A percentile compares a stretch with the other conserved stretches of the same genome.
These are phyloP conservation scores for Thymallus thymallus DNA, from an alignment of 2,113 vertebrate genomes.

Conservation along the genomic window DNA sequence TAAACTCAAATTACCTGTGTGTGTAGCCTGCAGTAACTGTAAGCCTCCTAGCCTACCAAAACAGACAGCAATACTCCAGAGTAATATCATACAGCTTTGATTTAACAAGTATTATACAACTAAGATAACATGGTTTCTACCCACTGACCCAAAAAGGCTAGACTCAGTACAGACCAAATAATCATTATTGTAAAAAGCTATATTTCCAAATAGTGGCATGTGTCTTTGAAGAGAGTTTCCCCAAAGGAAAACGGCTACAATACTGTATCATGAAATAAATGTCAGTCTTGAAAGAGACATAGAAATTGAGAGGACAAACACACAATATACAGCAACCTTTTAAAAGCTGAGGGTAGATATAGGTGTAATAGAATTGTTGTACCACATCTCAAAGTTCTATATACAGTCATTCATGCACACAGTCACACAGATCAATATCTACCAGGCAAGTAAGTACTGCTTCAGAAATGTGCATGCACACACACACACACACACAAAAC, in stretches of 20 bases:
- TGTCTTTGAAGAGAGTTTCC: slow-evolving; percentile 27
- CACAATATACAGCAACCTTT: background rate
- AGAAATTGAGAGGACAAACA: background rate
- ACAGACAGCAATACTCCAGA: background rate
- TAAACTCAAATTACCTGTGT: no score
- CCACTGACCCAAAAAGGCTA: no score
- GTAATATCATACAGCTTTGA: background rate
- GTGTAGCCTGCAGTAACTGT: background rate
- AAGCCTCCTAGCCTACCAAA: background rate
- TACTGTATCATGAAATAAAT: slow-evolving; percentile 41
- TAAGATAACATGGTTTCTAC: no score
- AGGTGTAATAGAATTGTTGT: no score
- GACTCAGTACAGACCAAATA: slow-evolving; percentile 23
- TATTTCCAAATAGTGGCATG: slow-evolving; percentile 39
- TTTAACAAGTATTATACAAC: background rate
- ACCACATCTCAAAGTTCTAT: no score
- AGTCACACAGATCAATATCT: background rate
- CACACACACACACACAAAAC: slow-evolving; percentile 12
- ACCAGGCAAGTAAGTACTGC: slow-evolving; percentile 15
- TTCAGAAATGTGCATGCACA: background rate
- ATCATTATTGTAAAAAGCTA: slow-evolving; percentile 44
- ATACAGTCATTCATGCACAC: background rate
- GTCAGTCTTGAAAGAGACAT: background rate
- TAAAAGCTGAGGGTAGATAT: no score
- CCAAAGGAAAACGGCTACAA: slow-evolving; percentile 31